These are phyloP conservation scores for Amorpha juglandis DNA, from an alignment of 2,888 invertebrate genomes.

Conservation along the genomic window DNA sequence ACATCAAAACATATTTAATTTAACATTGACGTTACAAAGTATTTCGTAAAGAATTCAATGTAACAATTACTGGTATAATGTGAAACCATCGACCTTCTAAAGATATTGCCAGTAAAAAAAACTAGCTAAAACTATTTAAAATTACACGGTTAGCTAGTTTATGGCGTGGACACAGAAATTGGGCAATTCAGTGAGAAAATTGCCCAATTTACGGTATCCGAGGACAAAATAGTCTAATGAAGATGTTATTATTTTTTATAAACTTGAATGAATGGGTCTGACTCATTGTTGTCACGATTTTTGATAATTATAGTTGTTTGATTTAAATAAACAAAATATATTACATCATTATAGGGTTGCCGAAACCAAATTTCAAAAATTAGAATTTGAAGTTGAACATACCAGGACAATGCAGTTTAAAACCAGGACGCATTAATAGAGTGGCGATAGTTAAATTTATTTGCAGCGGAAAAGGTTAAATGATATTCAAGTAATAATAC, in stretches of 20 bases:
- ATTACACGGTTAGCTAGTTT: conserved; percentile 60
- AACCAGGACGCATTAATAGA: too few relatives aligned
- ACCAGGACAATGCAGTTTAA: too few relatives aligned
- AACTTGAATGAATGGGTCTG: neutral
- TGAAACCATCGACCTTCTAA: conserved; percentile 33
- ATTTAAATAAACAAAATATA: neutral
- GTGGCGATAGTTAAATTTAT: too few relatives aligned
- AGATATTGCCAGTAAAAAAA: conserved; percentile 39
- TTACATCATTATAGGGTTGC: neutral
- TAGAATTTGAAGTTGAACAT: too few relatives aligned
- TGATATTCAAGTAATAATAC: too few relatives aligned
- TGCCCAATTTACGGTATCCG: conserved; percentile 66
- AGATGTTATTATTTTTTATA: conserved; percentile 41
- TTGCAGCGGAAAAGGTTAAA: too few relatives aligned
- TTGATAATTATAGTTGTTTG: neutral
- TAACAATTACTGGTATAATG: conserved; percentile 28
- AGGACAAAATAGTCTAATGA: conserved; percentile 68
- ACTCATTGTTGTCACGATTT: neutral
- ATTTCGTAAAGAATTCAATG: conserved; percentile 17
- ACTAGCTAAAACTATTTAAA: conserved; percentile 58
- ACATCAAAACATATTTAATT: neutral
- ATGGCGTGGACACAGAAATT: conserved; percentile 52
- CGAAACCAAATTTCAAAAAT: too few relatives aligned
- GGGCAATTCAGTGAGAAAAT: conserved; percentile 63
- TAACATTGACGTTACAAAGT: conserved; percentile 6